Conservation (phyloP, 2,113 vertebrate species). For the Prinia subflava region DNA sequence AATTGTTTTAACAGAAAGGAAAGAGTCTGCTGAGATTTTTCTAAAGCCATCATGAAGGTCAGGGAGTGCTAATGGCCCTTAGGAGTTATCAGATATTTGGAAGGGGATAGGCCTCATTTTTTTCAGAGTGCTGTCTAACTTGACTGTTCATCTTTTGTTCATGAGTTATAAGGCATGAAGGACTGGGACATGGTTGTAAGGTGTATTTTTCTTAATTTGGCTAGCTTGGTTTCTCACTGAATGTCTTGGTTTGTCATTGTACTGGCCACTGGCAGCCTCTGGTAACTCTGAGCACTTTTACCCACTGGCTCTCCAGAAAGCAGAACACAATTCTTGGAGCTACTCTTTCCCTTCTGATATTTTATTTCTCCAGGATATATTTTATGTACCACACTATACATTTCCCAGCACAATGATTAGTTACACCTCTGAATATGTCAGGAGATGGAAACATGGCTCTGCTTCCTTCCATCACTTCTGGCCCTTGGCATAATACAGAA, state of each 20-base stretch:
- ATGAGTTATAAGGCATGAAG: not conserved
- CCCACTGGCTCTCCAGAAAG: not conserved
- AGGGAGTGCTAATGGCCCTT: not conserved
- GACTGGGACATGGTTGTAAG: not conserved
- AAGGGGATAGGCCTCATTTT: not conserved
- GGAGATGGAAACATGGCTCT: slow-evolving; percentile 13
- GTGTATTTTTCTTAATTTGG: not conserved
- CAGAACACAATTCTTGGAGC: not conserved
- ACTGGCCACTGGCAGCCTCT: not conserved
- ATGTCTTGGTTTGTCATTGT: not conserved
- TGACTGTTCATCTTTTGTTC: not conserved
- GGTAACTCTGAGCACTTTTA: not conserved
- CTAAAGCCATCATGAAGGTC: not conserved
- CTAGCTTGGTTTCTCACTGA: not conserved
- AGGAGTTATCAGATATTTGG: not conserved
- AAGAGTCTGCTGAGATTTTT: not conserved
- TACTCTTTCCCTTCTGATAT: not conserved
- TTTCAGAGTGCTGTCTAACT: not conserved
- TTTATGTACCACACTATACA: not conserved
- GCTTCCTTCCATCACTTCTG: slow-evolving; percentile 27
- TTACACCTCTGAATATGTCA: slow-evolving; percentile 18
- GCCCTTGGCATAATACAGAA: not conserved
- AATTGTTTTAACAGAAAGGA: not conserved
- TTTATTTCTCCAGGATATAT: not conserved
- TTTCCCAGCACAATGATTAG: not conserved